Evolutionary conservation across 2,113 vertebrate species (phyloP), one percentile per base, ranked within the genome.

Genomic region (Pygoscelis antarcticus): DNA sequence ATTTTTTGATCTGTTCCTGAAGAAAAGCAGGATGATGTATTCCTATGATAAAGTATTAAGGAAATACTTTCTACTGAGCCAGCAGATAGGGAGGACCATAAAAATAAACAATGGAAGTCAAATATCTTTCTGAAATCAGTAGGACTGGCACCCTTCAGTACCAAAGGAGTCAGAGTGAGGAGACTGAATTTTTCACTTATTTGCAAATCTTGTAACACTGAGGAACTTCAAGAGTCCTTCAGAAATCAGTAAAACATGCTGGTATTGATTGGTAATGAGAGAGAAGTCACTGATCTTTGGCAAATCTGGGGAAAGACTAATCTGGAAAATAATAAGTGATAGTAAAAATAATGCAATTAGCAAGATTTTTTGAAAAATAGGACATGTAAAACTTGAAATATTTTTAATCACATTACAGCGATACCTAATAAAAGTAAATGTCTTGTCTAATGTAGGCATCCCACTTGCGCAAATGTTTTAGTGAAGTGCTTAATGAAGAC

Each of bases 51-150:
- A 89, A 93, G 14, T 38, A 54, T 60, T 81, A 94, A 93, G 91
- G 87, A 97, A 94, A 95, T 94, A 87, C 13, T 95, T 95, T 92
- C 47, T 75, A 58, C 54, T 82, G 74, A 89, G 66, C 40, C 47
- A 93, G 74, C 32, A 91, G 81, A 89, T 61, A 87, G 60, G 65
- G 21, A 89, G 14, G 38, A 93, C 34, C 32, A 30, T 64, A 93
- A 89, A 87, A 27, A 86, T 61, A 80, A 78, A 68, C 72, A 82
- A 66, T 82, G 57, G 26, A 96, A 84, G 20, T 47, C 20, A 91
- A 91, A 96, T 87, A 76, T 84, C 89, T 95, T 94, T 94, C 81
- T 95, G 49, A 89, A 94, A 76, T 90, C 34, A 60, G 27, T 36
- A 77, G 40, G 38, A 26, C 40, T 83, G 74, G 16, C 49, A 93